These are phyloP conservation scores for Melipona beecheii DNA, from an alignment of 2,888 invertebrate species.

Conservation along the genomic window DNA sequence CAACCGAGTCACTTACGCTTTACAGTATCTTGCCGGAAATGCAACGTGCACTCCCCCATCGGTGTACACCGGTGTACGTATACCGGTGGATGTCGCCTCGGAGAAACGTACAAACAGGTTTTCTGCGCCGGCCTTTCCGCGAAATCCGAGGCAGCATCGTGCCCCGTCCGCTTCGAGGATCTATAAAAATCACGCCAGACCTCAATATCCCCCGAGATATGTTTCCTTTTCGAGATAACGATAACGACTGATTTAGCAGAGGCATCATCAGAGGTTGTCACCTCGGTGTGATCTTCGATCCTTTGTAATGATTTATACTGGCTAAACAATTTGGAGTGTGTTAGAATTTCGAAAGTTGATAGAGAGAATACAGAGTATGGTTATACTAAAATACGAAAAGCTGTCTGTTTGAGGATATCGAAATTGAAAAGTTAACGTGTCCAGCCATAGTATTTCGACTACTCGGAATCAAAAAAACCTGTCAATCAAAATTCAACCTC, in stretches of 20 bases:
- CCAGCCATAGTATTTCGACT: too few relatives aligned
- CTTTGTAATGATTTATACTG: too few relatives aligned
- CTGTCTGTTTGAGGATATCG: too few relatives aligned
- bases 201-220: slow-evolving; percentile 15
- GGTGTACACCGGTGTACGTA: slow-evolving; percentile 4
- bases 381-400: too few relatives aligned
- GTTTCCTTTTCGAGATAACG: slow-evolving; percentile 10
- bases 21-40: slow-evolving; percentile 61
- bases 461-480: not conserved
- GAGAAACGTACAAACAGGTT: slow-evolving; percentile 62
- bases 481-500: not conserved
- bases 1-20: slow-evolving; percentile 59
- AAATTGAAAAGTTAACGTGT: too few relatives aligned
- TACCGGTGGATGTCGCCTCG: slow-evolving; percentile 41
- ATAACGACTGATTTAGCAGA: not conserved
- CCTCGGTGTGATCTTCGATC: not conserved
- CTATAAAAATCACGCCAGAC: slow-evolving; percentile 46
- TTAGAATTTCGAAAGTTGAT: too few relatives aligned
- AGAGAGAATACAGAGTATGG: too few relatives aligned
- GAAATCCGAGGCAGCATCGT: slow-evolving; percentile 59
- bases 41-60: slow-evolving; percentile 36
- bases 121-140: slow-evolving; percentile 51
- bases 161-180: slow-evolving; percentile 43
- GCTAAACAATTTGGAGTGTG: too few relatives aligned
- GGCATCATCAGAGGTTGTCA: not conserved